These are phyloP conservation scores for Dryadula phaetusa DNA, from an alignment of 2,888 invertebrate species.

Conservation along the genomic window DNA sequence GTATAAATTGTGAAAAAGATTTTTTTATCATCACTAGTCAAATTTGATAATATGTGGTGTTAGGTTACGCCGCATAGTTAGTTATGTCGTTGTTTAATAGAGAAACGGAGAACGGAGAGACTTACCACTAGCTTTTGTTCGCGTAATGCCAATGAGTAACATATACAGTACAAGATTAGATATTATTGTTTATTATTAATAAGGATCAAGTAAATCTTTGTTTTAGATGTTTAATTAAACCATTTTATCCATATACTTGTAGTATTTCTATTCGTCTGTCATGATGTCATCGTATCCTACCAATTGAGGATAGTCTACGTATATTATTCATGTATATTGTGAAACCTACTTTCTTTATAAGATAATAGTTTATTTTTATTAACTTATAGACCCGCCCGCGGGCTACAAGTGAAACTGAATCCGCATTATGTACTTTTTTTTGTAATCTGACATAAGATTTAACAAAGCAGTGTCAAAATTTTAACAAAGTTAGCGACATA, in stretches of 20 bases:
- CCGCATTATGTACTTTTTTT: slow-evolving; percentile 33
- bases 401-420: neutral
- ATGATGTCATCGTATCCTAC: slow-evolving; percentile 53
- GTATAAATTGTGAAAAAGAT: neutral
- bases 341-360: slow-evolving; percentile 37
- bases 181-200: neutral
- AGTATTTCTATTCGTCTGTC: slow-evolving; percentile 38
- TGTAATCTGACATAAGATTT: slow-evolving; percentile 43
- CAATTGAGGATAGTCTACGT: slow-evolving; percentile 49
- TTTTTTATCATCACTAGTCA: neutral
- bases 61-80: neutral
- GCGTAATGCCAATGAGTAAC: neutral
- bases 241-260: slow-evolving; percentile 17
- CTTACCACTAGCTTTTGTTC: neutral
- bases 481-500: slow-evolving; percentile 32
- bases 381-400: too few species aligned
- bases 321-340: slow-evolving; percentile 28
- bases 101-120: neutral
- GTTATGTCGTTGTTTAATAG: neutral
- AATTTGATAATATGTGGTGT: neutral
- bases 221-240: neutral
- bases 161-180: neutral
- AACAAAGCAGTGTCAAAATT: slow-evolving; percentile 48
- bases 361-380: neutral
- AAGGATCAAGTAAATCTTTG: neutral